phyloP scores from a whole-genome alignment of 2,113 vertebrate species.

The Salvator merianae region DNA sequence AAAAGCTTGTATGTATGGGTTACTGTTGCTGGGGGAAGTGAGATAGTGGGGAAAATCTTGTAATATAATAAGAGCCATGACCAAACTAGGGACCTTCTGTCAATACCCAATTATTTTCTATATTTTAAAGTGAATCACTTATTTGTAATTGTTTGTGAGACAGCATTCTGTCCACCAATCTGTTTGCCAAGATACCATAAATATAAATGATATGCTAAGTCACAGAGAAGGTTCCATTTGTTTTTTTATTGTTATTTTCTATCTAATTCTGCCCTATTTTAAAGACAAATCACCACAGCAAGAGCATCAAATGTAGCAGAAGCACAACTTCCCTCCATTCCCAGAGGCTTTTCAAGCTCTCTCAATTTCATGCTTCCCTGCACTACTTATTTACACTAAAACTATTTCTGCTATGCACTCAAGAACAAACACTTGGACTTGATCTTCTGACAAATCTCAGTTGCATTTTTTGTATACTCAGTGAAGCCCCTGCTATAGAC shows the following conservation, averaged over 20 bases:
- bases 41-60: background rate
- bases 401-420: slow-evolving; percentile 66
- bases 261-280: slow-evolving; percentile 56
- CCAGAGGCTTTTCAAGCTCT: slow-evolving; percentile 70
- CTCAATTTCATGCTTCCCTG: slow-evolving; percentile 82
- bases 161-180: background rate
- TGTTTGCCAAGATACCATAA: slow-evolving; percentile 15
- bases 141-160: background rate
- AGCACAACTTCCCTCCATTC: slow-evolving; percentile 65
- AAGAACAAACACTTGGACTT: slow-evolving; percentile 70
- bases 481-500: slow-evolving; percentile 53
- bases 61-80: background rate
- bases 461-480: slow-evolving; percentile 57
- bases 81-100: background rate
- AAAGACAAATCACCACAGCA: slow-evolving; percentile 66
- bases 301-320: slow-evolving; percentile 65
- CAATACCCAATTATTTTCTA: background rate
- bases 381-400: slow-evolving; percentile 78
- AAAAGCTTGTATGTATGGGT: background rate
- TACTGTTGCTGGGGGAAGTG: background rate
- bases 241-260: slow-evolving; percentile 60
- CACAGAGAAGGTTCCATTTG: slow-evolving; percentile 45
- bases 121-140: background rate
- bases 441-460: slow-evolving; percentile 67
- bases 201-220: slow-evolving; percentile 38